A percentile compares a stretch with the other conserved stretches of the same genome.
phyloP scores from a whole-genome alignment of 2,888 invertebrate species.

The Patella ulyssiponensis region DNA sequence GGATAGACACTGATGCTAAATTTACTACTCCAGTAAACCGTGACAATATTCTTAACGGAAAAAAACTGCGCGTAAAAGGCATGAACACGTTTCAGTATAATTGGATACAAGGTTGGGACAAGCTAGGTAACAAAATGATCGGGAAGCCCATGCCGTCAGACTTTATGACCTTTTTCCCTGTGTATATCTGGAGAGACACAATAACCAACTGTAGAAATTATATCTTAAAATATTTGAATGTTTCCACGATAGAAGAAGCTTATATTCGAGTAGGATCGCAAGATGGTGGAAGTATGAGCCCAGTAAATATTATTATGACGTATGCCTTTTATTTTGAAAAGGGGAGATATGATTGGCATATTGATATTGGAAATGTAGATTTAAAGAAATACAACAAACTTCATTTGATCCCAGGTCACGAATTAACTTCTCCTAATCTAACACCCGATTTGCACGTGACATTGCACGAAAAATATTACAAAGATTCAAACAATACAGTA shows the following conservation, averaged over 20 bases:
- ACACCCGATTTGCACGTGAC: no score
- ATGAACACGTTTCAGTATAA: not conserved
- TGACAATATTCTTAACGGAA: not conserved
- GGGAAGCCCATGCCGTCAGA: not conserved
- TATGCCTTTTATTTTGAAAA: not conserved
- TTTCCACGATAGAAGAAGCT: not conserved
- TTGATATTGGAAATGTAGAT: not conserved
- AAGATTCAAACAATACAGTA: no score
- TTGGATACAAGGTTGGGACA: not conserved
- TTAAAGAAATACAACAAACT: not conserved
- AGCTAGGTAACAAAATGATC: not conserved
- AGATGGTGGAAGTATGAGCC: not conserved
- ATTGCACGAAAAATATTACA: no score
- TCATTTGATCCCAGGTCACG: not conserved
- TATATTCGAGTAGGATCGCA: not conserved
- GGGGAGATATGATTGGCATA: not conserved
- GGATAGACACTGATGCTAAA: not conserved
- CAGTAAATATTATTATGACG: conserved; percentile 1
- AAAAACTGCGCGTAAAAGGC: not conserved
- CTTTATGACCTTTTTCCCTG: not conserved
- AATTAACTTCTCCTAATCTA: not conserved
- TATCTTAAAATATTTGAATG: not conserved
- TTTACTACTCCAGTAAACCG: not conserved
- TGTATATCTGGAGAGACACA: conserved; percentile 3
- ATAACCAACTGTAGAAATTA: not conserved